Percentiles rank a stretch among this genome's conserved stretches.
Conservation (phyloP, 1,140 invertebrate genomes). For the Macrotrachela quadricornifera region DNA sequence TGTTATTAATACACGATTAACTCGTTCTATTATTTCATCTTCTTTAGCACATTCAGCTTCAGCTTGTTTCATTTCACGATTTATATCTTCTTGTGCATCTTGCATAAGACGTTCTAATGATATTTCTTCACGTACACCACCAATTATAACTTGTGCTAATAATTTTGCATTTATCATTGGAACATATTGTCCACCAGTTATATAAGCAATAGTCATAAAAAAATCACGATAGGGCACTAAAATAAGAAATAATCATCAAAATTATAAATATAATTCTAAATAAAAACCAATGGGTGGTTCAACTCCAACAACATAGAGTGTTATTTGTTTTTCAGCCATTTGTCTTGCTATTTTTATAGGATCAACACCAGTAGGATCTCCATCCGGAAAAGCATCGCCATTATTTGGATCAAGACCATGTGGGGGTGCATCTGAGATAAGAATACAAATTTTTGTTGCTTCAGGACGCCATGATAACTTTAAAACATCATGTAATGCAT, state of each 20-base stretch:
- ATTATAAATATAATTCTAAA: no score
- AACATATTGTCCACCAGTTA: constrained; percentile 22
- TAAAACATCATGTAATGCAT: constrained; percentile 17
- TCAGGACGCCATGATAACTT: constrained; percentile 17
- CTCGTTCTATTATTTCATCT: not conserved
- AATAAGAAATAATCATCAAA: no score
- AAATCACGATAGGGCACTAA: constrained; percentile 18
- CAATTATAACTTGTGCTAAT: constrained; percentile 15
- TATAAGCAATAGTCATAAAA: constrained; percentile 17
- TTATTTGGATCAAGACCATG: constrained; percentile 14
- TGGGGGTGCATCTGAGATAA: constrained; percentile 20
- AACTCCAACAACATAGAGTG: constrained; percentile 18
- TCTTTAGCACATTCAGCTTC: constrained; percentile 10
- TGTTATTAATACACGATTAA: no score
- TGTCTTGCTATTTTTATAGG: constrained; percentile 15
- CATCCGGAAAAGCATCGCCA: constrained; percentile 10
- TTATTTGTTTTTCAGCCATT: constrained; percentile 18
- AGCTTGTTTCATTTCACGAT: constrained; percentile 8
- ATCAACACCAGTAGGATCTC: constrained; percentile 15
- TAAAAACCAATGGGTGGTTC: constrained; percentile 14
- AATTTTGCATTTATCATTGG: constrained; percentile 14
- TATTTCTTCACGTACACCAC: constrained; percentile 20
- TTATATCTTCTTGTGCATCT: constrained; percentile 15
- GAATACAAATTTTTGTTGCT: constrained; percentile 19
- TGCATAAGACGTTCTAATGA: constrained; percentile 17